Base-by-base conservation (phyloP, 2,797 vertebrate genomes). In the Silurus aristotelis region DNA sequence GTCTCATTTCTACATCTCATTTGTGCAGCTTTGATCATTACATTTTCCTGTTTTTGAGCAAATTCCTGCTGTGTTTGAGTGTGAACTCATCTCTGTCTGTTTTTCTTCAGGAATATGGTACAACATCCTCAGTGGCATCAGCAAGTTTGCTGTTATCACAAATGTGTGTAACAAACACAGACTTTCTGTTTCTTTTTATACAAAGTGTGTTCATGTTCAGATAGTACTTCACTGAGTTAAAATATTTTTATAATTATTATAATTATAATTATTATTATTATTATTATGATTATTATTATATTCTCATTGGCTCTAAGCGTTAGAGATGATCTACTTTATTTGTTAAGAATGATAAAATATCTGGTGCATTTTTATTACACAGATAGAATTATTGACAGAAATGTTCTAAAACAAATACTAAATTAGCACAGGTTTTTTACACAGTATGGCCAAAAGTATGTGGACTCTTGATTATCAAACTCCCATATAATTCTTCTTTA, bases 121-220 rank as follows among this genome's bases (percentile, higher is more conserved):
- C 86, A 87, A 90, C 89, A 98, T 99, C 94, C 95, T 99, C 89
- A 97, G 95, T 87, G 95, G 97, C 84, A 98, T 99, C 88, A 99
- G 98, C 93, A 99, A 99, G 92, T 97, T 99, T 92, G 98, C 98
- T 79, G 98, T 99, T 88, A 99, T 99, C 93, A 99, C 97, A 93
- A 99, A 99, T 89, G 98, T 99, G 95, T 98, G 98, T 97, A 92
- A 92, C 9, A 70, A 81, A 78, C 38, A 8, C 12, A 14, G 20
- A 3, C 15, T 60, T 77, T 63, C 43, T 64, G 8, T 25, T 5
- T 63, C 52, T 6, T 66, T 10, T 20, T 43, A 14, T 22, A n/a
- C 9, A 20, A 0, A 22, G 46, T 68, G 63, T 72, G 31, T 72
- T 46, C 46, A 7, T 75, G 48, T 1, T 55, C 6, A n/a, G 6